Percentiles rank a stretch among this genome's conserved stretches.
These are phyloP conservation scores for Peromyscus eremicus DNA, from an alignment of 2,797 vertebrate genomes.

Conservation along the genomic window DNA sequence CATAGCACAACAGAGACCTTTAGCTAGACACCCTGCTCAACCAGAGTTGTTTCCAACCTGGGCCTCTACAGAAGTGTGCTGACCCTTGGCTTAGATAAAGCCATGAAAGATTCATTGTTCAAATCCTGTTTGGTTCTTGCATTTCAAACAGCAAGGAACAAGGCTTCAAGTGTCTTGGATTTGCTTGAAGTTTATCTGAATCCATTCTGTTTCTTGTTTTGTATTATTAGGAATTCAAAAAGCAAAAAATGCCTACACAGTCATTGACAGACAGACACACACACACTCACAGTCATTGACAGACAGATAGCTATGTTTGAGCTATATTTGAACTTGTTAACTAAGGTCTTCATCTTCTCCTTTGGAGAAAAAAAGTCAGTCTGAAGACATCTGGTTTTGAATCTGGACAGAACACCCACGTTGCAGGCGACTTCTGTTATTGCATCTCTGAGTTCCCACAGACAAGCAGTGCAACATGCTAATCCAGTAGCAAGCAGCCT, in stretches of 20 bases:
- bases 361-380: not conserved
- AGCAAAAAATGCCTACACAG: not conserved
- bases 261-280: not conserved
- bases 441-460: constrained; percentile 37
- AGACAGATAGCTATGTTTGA: constrained; percentile 3
- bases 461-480: not conserved
- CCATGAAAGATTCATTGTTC: not conserved
- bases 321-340: constrained; percentile 17
- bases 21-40: not conserved
- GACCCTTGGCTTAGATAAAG: not conserved
- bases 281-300: not conserved
- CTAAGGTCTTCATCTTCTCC: not conserved
- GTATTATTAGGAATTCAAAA: not conserved
- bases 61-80: not conserved
- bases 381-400: constrained; percentile 37
- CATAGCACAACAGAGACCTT: not conserved
- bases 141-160: constrained; percentile 42
- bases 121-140: not conserved
- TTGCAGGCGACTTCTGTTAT: constrained; percentile 51
- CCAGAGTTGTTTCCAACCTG: not conserved
- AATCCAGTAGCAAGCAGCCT: constrained; percentile 64
- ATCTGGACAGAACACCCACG: constrained; percentile 21
- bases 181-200: constrained; percentile 38
- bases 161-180: not conserved
- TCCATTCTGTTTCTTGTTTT: constrained; percentile 33